A percentile compares a stretch with the other conserved stretches of the same genome.
These are phyloP conservation scores for Caenorhabditis afra DNA, from an alignment of 2,888 invertebrate species.

Conservation along the genomic window DNA sequence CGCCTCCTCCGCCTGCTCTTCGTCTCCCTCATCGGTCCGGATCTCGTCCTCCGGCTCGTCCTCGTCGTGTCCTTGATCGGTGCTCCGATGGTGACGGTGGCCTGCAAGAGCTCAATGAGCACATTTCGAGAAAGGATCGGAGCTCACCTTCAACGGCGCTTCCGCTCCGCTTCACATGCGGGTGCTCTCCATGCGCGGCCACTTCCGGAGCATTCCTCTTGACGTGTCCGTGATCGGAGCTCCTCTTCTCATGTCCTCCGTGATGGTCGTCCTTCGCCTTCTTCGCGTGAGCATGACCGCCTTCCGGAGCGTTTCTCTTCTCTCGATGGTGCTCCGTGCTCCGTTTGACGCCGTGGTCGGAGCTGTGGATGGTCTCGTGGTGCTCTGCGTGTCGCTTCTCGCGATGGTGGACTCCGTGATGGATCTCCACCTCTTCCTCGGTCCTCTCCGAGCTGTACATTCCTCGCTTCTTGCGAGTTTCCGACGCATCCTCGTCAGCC, in stretches of 20 bases:
- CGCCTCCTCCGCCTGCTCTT: slow-evolving; percentile 20
- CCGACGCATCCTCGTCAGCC: slow-evolving; percentile 22
- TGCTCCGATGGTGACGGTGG: slow-evolving; percentile 53
- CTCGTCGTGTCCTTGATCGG: slow-evolving; percentile 52
- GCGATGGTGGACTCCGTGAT: slow-evolving; percentile 44
- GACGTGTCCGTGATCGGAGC: slow-evolving; percentile 18
- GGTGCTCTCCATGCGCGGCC: slow-evolving; percentile 21
- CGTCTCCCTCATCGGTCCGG: slow-evolving; percentile 19
- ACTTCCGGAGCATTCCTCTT: slow-evolving; percentile 27
- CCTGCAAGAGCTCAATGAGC: slow-evolving; percentile 16
- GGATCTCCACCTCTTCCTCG: slow-evolving; percentile 39
- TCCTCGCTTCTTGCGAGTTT: slow-evolving; percentile 30
- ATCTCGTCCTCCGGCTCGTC: slow-evolving; percentile 56
- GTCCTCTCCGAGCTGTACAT: slow-evolving; percentile 54
- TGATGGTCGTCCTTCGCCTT: slow-evolving; percentile 33
- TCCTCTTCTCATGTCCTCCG: slow-evolving; percentile 27
- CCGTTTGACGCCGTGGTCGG: slow-evolving; percentile 7
- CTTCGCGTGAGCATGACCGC: slow-evolving; percentile 14
- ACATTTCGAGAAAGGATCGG: background rate
- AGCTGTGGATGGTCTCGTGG: slow-evolving; percentile 16
- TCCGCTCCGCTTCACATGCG: slow-evolving; percentile 39
- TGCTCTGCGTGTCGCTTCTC: slow-evolving; percentile 46
- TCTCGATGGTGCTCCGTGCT: slow-evolving; percentile 15
- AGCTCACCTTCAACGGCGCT: slow-evolving; percentile 12
- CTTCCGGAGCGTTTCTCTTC: slow-evolving; percentile 5